These are phyloP conservation scores for Psittacula echo DNA, from an alignment of 2,797 vertebrate genomes.

Conservation along the genomic window DNA sequence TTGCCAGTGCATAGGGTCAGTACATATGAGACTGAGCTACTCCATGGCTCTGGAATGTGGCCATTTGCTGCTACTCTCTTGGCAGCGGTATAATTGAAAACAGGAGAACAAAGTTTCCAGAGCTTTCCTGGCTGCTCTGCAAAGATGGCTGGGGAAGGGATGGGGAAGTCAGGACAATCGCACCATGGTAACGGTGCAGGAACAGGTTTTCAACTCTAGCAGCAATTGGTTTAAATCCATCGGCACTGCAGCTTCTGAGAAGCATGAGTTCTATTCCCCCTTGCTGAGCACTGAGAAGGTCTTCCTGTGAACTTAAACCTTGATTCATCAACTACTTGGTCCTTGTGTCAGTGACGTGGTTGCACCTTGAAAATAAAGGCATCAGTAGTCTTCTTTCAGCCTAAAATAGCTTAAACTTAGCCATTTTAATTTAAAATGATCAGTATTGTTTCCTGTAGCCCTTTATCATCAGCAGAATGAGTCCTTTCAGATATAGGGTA, in stretches of 20 bases:
- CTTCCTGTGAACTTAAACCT: neutral
- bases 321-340: neutral
- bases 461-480: neutral
- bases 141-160: neutral
- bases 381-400: neutral
- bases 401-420: neutral
- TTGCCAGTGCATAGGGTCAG: neutral
- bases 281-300: neutral
- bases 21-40: accelerated
- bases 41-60: neutral
- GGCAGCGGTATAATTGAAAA: neutral
- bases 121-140: neutral
- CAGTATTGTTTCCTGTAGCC: constrained; percentile 44
- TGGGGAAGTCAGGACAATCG: neutral
- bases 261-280: neutral
- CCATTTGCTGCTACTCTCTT: neutral
- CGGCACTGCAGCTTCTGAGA: accelerated
- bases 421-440: constrained; percentile 58
- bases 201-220: neutral
- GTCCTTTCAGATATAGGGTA: neutral
- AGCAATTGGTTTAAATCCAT: neutral
- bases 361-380: neutral
- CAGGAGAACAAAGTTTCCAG: neutral
- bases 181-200: neutral
- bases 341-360: neutral